A percentile compares a stretch with the other conserved stretches of the same genome.
These are phyloP conservation scores for Eunapius fragilis DNA, from an alignment of 37 sponge, comb jelly and placozoan genomes.

Conservation along the genomic window DNA sequence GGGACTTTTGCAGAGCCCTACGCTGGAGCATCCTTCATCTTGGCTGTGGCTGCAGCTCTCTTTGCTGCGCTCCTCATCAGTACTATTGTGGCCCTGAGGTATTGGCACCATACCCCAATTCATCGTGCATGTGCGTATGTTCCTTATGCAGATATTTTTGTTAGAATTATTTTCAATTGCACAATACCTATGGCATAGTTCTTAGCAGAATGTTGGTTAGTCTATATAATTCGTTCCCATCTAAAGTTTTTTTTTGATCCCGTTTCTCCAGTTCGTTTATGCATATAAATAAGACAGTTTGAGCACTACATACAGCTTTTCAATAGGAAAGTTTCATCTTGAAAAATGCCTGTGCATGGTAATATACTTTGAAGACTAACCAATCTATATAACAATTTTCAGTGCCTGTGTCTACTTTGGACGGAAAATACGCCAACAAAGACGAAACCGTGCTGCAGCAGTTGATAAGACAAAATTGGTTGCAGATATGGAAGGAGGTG, in stretches of 20 bases:
- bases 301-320: too few species aligned
- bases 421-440: not conserved
- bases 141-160: too few species aligned
- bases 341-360: too few species aligned
- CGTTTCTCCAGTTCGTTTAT: too few species aligned
- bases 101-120: not conserved
- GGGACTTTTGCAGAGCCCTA: not conserved
- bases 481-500: not conserved
- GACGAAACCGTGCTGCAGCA: not conserved
- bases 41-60: not conserved
- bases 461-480: not conserved
- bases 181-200: too few species aligned
- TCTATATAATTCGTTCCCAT: too few species aligned
- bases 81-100: not conserved
- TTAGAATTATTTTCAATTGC: too few species aligned
- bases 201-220: too few species aligned
- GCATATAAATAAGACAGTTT: too few species aligned
- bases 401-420: not conserved
- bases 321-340: too few species aligned
- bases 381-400: not conserved
- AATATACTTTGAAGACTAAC: not conserved
- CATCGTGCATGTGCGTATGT: too few species aligned
- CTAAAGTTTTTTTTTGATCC: too few species aligned
- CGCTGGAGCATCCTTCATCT: not conserved
- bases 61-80: not conserved